phyloP scores from a whole-genome alignment of 2,113 vertebrate species.

The Mohoua ochrocephala region DNA sequence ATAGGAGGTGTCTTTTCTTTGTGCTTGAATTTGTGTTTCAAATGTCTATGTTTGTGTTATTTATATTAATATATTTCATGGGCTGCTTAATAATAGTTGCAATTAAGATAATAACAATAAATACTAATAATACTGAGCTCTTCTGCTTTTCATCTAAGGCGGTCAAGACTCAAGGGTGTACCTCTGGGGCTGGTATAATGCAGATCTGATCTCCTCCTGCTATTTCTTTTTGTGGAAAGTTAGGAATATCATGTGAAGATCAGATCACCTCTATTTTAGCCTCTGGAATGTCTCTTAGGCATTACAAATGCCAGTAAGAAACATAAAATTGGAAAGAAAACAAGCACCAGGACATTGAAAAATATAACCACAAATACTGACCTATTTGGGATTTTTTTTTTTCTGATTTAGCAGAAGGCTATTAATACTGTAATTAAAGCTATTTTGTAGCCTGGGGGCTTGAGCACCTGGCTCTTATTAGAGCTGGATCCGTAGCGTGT shows the following conservation, averaged over 20 bases:
- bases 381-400: neutral
- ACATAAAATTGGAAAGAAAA: conserved; percentile 35
- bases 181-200: conserved; percentile 1
- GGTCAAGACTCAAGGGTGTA: conserved; percentile 16
- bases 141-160: conserved; percentile 55
- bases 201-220: neutral
- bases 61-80: conserved; percentile 33
- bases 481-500: neutral
- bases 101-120: conserved; percentile 62
- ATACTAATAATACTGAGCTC: conserved; percentile 30
- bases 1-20: conserved; percentile 4
- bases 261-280: conserved; percentile 2
- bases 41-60: conserved; percentile 15
- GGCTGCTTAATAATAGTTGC: conserved; percentile 27
- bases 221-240: conserved; percentile 33
- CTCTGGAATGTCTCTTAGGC: conserved; percentile 49
- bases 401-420: conserved; percentile 21
- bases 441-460: conserved; percentile 7
- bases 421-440: conserved; percentile 55
- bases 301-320: conserved; percentile 45
- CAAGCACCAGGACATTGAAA: conserved; percentile 24
- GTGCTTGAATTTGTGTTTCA: neutral
- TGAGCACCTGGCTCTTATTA: conserved; percentile 43
- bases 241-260: conserved; percentile 13
- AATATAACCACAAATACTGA: conserved; percentile 43